phyloP scores from a whole-genome alignment of 2,113 vertebrate species.

The Podarcis raffonei region DNA sequence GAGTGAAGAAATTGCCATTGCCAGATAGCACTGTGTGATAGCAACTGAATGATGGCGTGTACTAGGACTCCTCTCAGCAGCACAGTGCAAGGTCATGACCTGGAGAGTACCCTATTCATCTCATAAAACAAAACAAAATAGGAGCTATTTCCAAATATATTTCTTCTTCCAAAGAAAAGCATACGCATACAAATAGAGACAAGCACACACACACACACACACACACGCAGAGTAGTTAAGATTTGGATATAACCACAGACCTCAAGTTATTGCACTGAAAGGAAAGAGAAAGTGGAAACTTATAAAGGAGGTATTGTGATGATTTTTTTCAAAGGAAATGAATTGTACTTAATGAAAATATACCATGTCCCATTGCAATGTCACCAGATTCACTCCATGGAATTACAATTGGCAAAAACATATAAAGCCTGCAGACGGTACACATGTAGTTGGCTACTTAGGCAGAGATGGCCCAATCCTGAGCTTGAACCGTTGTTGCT shows the following conservation, averaged over 20 bases:
- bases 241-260: not conserved
- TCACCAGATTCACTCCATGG: no score
- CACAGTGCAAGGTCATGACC: no score
- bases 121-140: not conserved
- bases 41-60: not conserved
- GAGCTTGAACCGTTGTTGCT: not conserved
- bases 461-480: not conserved
- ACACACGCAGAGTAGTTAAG: not conserved
- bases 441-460: not conserved
- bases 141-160: not conserved
- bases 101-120: not conserved
- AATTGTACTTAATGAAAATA: not conserved
- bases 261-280: not conserved
- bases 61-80: not conserved
- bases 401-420: not conserved
- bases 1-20: not conserved
- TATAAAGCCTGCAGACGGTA: not conserved
- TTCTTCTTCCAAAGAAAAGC: not conserved
- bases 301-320: not conserved
- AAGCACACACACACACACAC: not conserved
- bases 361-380: not conserved
- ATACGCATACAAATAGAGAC: fast-evolving
- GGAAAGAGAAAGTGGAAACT: not conserved
- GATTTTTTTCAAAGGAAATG: not conserved
- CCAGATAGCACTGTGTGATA: not conserved